phyloP scores from a whole-genome alignment of 2,797 vertebrate species.

The Threskiornis aethiopicus region DNA sequence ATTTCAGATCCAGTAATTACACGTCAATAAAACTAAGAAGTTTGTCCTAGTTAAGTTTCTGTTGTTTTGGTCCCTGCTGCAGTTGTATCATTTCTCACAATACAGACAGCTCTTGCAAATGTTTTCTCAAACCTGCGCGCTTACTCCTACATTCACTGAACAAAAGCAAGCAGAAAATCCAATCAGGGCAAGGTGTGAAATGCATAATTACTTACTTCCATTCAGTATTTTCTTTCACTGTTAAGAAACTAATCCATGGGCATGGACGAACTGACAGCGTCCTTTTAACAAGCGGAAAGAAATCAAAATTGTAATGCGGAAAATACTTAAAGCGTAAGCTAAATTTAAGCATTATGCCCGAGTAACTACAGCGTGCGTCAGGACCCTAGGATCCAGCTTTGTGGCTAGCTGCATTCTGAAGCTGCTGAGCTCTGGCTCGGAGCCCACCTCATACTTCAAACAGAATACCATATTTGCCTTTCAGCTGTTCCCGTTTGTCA shows the following conservation, averaged over 20 bases:
- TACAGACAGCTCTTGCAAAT: not conserved
- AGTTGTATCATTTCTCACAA: not conserved
- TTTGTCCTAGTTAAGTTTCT: not conserved
- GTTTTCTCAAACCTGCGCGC: not conserved
- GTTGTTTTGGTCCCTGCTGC: not conserved
- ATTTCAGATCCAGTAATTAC: not conserved
- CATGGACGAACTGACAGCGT: not conserved
- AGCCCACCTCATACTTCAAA: slow-evolving; percentile 52
- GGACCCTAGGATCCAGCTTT: slow-evolving; percentile 17
- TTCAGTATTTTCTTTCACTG: not conserved
- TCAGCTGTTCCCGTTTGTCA: slow-evolving; percentile 75
- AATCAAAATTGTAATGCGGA: not conserved
- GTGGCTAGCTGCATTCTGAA: slow-evolving; percentile 29
- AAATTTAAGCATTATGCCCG: slow-evolving; percentile 8
- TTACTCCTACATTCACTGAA: not conserved
- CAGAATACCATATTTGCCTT: slow-evolving; percentile 72
- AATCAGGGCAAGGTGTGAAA: not conserved
- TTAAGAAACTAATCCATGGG: not conserved
- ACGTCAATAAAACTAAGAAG: not conserved
- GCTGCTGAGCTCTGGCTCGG: slow-evolving; percentile 65
- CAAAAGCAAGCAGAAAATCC: not conserved
- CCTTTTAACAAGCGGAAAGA: not conserved
- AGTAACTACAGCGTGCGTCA: not conserved
- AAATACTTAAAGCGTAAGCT: not conserved
- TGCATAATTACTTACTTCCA: not conserved